Evolutionary conservation across 2,797 vertebrate genomes (phyloP).

Genomic region (Lagorchestes hirsutus): DNA sequence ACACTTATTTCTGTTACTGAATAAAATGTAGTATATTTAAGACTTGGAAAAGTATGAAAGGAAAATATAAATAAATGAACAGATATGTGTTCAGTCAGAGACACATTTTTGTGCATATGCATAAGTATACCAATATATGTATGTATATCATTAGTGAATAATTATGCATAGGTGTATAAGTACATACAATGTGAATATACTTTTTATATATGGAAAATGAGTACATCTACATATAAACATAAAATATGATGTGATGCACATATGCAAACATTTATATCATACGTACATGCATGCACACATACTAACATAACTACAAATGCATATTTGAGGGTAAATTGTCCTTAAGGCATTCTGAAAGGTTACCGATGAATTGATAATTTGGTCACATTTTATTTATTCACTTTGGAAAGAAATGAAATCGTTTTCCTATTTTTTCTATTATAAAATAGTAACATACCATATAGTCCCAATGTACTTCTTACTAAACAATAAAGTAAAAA

Average conservation of each 20-base stretch:
- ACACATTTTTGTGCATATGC: no score
- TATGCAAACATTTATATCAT: no score
- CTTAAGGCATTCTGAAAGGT: conserved; percentile 71
- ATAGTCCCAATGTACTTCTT: conserved; percentile 66
- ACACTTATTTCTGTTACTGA: no score
- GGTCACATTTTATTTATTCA: conserved; percentile 77
- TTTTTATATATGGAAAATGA: no score
- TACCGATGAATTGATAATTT: conserved; percentile 80
- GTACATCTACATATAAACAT: no score
- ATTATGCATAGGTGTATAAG: neutral
- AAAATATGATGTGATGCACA: no score
- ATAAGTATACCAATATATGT: no score
- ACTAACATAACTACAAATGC: no score
- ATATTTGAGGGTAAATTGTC: conserved; percentile 75
- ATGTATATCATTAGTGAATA: neutral
- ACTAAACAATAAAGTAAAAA: conserved; percentile 39
- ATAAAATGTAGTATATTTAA: no score
- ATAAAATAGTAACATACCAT: conserved; percentile 41
- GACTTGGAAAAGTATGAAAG: neutral
- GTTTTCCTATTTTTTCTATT: conserved; percentile 78
- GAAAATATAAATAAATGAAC: conserved; percentile 37
- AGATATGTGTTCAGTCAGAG: neutral
- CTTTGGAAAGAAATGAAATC: conserved; percentile 75
- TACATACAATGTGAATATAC: conserved; percentile 60
- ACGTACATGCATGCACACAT: no score